Base-by-base conservation (phyloP, 2,797 vertebrate species). In the Tympanoctomys barrerae region DNA sequence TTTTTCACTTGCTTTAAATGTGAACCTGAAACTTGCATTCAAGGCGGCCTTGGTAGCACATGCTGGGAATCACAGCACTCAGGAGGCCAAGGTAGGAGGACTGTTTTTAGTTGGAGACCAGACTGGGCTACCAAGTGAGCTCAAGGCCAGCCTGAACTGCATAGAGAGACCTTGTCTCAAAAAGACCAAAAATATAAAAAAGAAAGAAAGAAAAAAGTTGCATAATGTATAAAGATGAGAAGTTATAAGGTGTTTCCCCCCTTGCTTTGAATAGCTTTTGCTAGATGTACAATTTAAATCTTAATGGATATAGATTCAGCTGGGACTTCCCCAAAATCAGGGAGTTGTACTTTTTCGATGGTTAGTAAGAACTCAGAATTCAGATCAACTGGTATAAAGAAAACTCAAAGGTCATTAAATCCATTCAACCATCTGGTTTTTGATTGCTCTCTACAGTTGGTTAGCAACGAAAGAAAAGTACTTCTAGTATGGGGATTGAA, bases 321-420 rank as follows among this genome's bases (percentile, higher is more conserved):
- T 79, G 18, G 39, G 36, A 33, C 26, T 75, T 59, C 78, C 33
- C 78, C 36, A 62, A 89, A 31, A 79, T 85, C 75, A 94, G 26
- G 26, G 42, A 91, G 52, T 57, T 46, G 7, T 75, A 64, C 71
- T n/a, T 86, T 75, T 62, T 66, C 49, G 61, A 87, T 89, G 78
- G 12, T 68, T 87, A 66, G 31, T 87, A 81, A 94, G 94, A 78
- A 96, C 49, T 57, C 54, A 70, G 49, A 84, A 89, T n/a, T 83
- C 71, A 95, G 33, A 95, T 64, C 61, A 21, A 36, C 73, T n/a
- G n/a, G 33, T 86, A 46, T 91, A 95, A 91, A 87, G 82, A 62
- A 93, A 87, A 95, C 22, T 57, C 77, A 85, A 95, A 97, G 87
- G 87, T 86, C 78, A 83, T 61, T 87, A 91, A 96, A 79, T 90